phyloP scores from a whole-genome alignment of 1,140 invertebrate species.

The Octopus sinensis region DNA sequence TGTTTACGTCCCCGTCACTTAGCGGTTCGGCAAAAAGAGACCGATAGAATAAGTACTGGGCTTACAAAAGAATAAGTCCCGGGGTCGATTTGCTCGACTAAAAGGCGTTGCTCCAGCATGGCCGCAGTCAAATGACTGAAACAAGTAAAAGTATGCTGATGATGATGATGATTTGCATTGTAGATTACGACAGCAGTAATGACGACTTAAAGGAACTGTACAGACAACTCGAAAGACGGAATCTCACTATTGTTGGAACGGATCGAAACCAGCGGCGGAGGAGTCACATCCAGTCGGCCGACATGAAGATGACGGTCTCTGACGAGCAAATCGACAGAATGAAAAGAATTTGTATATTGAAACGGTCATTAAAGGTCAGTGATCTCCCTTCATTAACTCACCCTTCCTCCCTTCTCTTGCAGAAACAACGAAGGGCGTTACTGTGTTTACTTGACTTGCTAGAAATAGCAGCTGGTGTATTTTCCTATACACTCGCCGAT shows the following conservation, averaged over 20 bases:
- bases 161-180: not conserved
- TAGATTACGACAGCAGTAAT: conserved; percentile 23
- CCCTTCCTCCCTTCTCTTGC: not conserved
- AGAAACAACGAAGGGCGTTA: not conserved
- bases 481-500: not conserved
- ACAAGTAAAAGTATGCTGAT: not conserved
- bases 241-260: conserved; percentile 47
- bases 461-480: not conserved
- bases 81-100: too few species aligned
- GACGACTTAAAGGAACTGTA: conserved; percentile 39
- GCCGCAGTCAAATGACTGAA: too few species aligned
- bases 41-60: too few species aligned
- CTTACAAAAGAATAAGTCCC: too few species aligned
- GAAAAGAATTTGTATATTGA: conserved; percentile 40
- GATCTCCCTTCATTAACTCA: not conserved
- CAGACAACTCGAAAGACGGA: conserved; percentile 33
- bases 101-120: too few species aligned
- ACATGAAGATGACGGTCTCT: conserved; percentile 15
- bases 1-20: too few species aligned
- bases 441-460: not conserved
- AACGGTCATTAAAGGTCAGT: conserved; percentile 46
- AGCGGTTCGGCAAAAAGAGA: too few species aligned
- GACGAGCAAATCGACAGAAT: conserved; percentile 30
- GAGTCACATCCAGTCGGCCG: conserved; percentile 31
- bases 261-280: conserved; percentile 34